Percentiles rank a stretch among this genome's conserved stretches.
phyloP scores from a whole-genome alignment of 2,797 vertebrate species.

The Cercopithecus diana region DNA sequence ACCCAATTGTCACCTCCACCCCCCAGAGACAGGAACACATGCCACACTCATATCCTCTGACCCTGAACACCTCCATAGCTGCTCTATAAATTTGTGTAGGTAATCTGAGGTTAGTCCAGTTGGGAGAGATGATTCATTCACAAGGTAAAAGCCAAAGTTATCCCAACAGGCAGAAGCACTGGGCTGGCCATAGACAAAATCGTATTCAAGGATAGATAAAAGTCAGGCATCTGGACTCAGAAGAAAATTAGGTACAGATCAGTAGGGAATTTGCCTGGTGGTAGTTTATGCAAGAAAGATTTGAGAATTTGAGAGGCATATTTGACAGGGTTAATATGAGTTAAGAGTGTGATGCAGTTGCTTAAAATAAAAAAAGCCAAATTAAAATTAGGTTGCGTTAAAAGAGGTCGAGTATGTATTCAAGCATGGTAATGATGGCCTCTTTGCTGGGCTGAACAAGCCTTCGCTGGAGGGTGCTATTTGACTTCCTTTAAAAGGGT shows the following conservation, averaged over 20 bases:
- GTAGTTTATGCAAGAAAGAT: neutral
- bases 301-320: neutral
- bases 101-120: constrained; percentile 9
- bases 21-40: neutral
- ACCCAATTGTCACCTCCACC: neutral
- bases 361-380: neutral
- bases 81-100: neutral
- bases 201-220: constrained; percentile 35
- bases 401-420: neutral
- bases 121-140: constrained; percentile 29
- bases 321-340: neutral
- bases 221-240: constrained; percentile 25
- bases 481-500: neutral
- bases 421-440: neutral
- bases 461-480: neutral
- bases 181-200: neutral
- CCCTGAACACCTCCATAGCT: neutral
- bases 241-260: constrained; percentile 37
- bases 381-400: neutral
- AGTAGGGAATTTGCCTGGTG: neutral
- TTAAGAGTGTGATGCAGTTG: neutral
- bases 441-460: neutral
- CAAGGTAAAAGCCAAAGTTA: neutral
- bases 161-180: neutral
- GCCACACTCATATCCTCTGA: neutral